These are phyloP conservation scores for Halictus ligatus DNA, from an alignment of 2,888 invertebrate species.

Conservation along the genomic window DNA sequence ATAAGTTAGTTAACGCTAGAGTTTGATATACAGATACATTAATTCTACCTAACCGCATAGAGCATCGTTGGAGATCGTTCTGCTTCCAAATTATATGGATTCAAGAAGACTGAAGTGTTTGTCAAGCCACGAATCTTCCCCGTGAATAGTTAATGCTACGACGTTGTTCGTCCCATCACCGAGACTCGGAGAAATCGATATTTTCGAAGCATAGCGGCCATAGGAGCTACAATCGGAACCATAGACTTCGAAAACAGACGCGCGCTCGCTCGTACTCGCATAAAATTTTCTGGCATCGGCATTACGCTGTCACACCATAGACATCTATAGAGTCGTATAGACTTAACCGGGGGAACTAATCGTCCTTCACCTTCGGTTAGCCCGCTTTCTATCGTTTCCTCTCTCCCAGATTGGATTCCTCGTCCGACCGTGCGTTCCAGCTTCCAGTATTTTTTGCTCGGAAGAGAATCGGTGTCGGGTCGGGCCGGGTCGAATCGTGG, in stretches of 20 bases:
- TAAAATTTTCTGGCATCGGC: constrained; percentile 35
- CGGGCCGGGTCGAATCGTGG: constrained; percentile 27
- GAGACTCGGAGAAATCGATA: constrained; percentile 44
- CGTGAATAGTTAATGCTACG: constrained; percentile 41
- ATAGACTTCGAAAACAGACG: constrained; percentile 37
- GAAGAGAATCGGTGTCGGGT: constrained; percentile 13
- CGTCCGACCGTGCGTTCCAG: neutral
- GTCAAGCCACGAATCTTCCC: constrained; percentile 56
- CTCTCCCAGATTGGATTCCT: constrained; percentile 58
- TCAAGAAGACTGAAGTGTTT: constrained; percentile 69
- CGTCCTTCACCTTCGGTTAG: constrained; percentile 52
- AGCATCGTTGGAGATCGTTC: constrained; percentile 81
- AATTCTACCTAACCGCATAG: constrained; percentile 82
- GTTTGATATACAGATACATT: constrained; percentile 81
- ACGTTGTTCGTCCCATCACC: constrained; percentile 36
- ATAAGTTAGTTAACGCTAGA: constrained; percentile 82
- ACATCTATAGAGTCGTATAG: neutral
- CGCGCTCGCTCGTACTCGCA: constrained; percentile 20
- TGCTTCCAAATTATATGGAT: constrained; percentile 69
- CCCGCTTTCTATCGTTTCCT: constrained; percentile 58
- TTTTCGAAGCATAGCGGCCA: constrained; percentile 44
- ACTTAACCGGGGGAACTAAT: neutral
- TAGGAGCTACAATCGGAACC: constrained; percentile 23
- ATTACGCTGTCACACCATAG: constrained; percentile 39
- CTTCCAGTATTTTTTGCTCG: constrained; percentile 63